Conservation (phyloP, 2,888 invertebrate genomes). For the Busseola fusca region DNA sequence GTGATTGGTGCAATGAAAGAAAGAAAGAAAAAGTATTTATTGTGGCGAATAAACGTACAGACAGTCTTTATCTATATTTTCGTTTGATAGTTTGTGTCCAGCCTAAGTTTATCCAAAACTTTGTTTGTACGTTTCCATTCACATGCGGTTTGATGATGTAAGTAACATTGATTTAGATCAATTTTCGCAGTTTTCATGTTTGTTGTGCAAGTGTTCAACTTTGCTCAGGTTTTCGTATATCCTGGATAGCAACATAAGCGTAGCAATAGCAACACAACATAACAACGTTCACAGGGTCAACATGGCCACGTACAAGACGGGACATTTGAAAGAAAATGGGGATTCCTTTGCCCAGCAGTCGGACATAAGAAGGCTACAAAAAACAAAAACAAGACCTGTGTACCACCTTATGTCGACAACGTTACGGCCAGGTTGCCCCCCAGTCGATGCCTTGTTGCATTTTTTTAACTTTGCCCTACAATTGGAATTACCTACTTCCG, state of each 20-base stretch:
- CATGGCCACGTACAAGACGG: too few relatives aligned
- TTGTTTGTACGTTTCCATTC: slow-evolving; percentile 37
- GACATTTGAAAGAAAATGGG: too few relatives aligned
- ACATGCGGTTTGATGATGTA: slow-evolving; percentile 60
- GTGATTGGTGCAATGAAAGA: not conserved
- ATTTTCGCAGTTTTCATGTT: slow-evolving; percentile 31
- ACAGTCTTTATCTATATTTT: not conserved
- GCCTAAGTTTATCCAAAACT: slow-evolving; percentile 28
- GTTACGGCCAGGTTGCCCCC: not conserved
- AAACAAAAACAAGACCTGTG: too few relatives aligned
- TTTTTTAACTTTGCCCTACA: too few relatives aligned
- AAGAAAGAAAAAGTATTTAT: too few relatives aligned
- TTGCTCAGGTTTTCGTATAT: slow-evolving; percentile 6
- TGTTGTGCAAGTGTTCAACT: not conserved
- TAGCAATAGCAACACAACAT: not conserved
- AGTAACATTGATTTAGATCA: slow-evolving; percentile 43
- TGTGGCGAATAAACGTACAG: not conserved
- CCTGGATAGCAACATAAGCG: slow-evolving; percentile 2
- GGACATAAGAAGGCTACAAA: too few relatives aligned
- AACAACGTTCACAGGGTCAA: too few relatives aligned
- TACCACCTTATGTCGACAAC: not conserved
- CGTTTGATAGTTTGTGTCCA: slow-evolving; percentile 21
- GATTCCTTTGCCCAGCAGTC: too few relatives aligned
- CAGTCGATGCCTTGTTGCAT: not conserved
- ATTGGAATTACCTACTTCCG: too few relatives aligned